These are phyloP conservation scores for Silurus glanis DNA, from an alignment of 2,113 vertebrate species.

Conservation along the genomic window DNA sequence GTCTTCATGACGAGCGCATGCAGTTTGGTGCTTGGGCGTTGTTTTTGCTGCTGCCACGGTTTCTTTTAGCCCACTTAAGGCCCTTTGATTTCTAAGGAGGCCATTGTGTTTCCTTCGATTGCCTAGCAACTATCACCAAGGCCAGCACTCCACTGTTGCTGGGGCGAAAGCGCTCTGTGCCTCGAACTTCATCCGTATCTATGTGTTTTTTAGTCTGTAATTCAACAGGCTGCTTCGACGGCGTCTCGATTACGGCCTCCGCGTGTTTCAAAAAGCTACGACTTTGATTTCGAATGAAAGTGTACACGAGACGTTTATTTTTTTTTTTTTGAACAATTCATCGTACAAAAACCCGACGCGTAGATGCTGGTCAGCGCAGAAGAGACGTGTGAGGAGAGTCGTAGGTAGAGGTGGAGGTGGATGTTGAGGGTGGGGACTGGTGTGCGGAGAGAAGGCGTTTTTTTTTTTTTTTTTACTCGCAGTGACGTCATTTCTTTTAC, in stretches of 20 bases:
- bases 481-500: slow-evolving; percentile 74
- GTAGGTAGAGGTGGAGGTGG: slow-evolving; percentile 53
- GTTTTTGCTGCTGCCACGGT: slow-evolving; percentile 48
- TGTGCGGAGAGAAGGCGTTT: slow-evolving; percentile 60
- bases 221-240: slow-evolving; percentile 65
- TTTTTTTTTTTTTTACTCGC: slow-evolving; percentile 48
- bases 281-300: background rate
- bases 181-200: slow-evolving; percentile 65
- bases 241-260: background rate
- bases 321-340: too few relatives aligned
- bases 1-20: background rate
- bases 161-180: slow-evolving; percentile 73
- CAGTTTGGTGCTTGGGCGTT: slow-evolving; percentile 20
- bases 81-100: slow-evolving; percentile 78
- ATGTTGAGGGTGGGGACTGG: slow-evolving; percentile 68
- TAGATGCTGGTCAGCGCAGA: background rate
- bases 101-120: slow-evolving; percentile 77
- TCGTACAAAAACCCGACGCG: background rate
- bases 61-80: slow-evolving; percentile 76
- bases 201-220: slow-evolving; percentile 68
- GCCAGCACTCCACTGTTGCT: slow-evolving; percentile 76
- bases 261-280: too few relatives aligned
- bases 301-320: background rate
- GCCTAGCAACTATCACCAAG: slow-evolving; percentile 81
- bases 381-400: slow-evolving; percentile 10